Conservation (phyloP, 2,888 invertebrate genomes). For the Zaprionus bogoriensis region DNA sequence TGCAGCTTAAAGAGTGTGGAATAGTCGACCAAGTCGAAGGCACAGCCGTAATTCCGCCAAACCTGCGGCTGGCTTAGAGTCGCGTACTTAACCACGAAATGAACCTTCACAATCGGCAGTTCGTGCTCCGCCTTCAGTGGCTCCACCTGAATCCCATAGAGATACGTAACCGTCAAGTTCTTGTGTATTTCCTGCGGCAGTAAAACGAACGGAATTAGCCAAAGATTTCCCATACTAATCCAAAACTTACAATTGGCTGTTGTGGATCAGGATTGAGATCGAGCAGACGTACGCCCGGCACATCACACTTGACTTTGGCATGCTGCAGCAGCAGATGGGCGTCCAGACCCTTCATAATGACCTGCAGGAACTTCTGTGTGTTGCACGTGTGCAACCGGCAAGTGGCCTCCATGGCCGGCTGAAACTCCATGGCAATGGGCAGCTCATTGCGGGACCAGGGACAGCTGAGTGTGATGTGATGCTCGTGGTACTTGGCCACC, state of each 20-base stretch:
- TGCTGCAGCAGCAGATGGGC: constrained; percentile 84
- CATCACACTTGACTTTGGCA: constrained; percentile 85
- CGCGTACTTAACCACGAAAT: constrained; percentile 86
- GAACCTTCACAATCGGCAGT: constrained; percentile 85
- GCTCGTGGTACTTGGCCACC: constrained; percentile 88
- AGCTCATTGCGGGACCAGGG: constrained; percentile 90
- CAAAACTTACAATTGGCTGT: constrained; percentile 85
- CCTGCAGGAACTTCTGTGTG: constrained; percentile 92
- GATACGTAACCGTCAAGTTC: constrained; percentile 90
- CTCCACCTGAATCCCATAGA: constrained; percentile 91
- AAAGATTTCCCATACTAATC: background rate
- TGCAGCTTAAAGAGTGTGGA: constrained; percentile 92
- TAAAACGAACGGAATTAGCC: background rate
- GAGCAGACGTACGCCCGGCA: constrained; percentile 85
- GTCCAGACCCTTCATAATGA: constrained; percentile 87
- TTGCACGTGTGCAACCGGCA: constrained; percentile 93
- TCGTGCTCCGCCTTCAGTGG: constrained; percentile 85
- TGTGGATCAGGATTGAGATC: constrained; percentile 87
- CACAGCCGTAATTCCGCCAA: constrained; percentile 85
- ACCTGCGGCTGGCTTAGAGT: constrained; percentile 74
- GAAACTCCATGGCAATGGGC: constrained; percentile 90
- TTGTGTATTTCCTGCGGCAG: constrained; percentile 86
- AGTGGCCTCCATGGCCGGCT: constrained; percentile 90
- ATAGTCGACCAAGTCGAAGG: constrained; percentile 91
- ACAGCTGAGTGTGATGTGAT: constrained; percentile 90